These are phyloP conservation scores for Pristionchus pacificus DNA, from an alignment of 1,140 invertebrate genomes.

Conservation along the genomic window DNA sequence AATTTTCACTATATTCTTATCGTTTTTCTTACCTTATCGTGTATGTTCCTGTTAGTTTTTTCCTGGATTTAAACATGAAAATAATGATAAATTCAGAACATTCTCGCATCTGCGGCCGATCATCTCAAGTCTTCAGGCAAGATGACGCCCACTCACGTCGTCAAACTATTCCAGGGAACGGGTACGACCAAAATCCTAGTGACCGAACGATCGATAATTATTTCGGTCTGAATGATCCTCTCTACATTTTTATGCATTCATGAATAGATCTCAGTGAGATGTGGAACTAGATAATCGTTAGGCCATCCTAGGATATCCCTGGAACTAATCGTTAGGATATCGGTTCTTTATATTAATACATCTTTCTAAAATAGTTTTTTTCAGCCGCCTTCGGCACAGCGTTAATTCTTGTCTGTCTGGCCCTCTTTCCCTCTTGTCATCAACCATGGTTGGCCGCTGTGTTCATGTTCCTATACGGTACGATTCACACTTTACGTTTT, in stretches of 20 bases:
- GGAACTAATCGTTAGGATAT: too few species aligned
- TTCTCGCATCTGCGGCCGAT: background rate
- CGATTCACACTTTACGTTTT: too few species aligned
- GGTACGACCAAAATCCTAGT: background rate
- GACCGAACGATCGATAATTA: too few species aligned
- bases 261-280: too few species aligned
- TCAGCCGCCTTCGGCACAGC: background rate
- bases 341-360: too few species aligned
- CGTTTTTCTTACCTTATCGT: too few species aligned
- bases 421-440: background rate
- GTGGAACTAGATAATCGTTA: background rate
- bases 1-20: too few species aligned
- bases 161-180: background rate
- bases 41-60: background rate
- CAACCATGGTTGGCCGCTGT: background rate
- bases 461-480: background rate
- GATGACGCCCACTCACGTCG: background rate
- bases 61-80: background rate
- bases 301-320: background rate
- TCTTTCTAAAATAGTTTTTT: background rate
- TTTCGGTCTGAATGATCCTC: too few species aligned
- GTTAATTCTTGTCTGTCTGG: background rate
- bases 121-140: background rate
- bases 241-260: too few species aligned
- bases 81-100: background rate